Evolutionary conservation across 2,888 invertebrate species (phyloP).

Genomic region (Metellina segmentata): DNA sequence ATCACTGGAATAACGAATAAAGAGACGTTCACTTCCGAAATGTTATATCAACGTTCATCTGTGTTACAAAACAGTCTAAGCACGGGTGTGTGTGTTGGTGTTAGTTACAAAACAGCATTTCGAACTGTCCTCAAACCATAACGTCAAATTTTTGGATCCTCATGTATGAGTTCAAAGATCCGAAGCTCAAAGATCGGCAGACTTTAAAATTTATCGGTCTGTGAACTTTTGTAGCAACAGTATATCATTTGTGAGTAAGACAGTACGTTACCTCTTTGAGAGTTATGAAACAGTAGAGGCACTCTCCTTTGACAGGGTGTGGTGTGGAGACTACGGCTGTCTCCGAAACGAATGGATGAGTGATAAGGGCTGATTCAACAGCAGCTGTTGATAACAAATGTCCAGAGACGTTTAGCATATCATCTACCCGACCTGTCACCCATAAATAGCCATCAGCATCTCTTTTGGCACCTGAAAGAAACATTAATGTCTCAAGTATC

Average conservation of each 20-base stretch:
- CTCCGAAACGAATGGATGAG: constrained; percentile 88
- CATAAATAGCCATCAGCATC: constrained; percentile 97
- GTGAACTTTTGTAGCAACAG: too few relatives aligned
- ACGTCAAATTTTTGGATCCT: too few relatives aligned
- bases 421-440: constrained; percentile 98
- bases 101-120: too few relatives aligned
- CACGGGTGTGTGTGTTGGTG: too few relatives aligned
- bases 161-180: too few relatives aligned
- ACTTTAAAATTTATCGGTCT: too few relatives aligned
- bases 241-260: neutral
- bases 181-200: too few relatives aligned
- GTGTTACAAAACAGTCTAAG: too few relatives aligned
- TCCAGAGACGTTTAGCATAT: constrained; percentile 99
- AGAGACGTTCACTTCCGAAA: too few relatives aligned
- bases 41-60: too few relatives aligned
- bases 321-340: constrained; percentile 97
- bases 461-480: constrained; percentile 88
- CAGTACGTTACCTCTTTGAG: constrained; percentile 83
- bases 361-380: constrained; percentile 84
- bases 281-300: constrained; percentile 97
- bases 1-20: too few relatives aligned
- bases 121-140: too few relatives aligned
- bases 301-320: constrained; percentile 97
- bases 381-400: constrained; percentile 99
- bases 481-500: neutral